Conservation (phyloP, 2,888 invertebrate genomes). For the Synergus itoensis region DNA sequence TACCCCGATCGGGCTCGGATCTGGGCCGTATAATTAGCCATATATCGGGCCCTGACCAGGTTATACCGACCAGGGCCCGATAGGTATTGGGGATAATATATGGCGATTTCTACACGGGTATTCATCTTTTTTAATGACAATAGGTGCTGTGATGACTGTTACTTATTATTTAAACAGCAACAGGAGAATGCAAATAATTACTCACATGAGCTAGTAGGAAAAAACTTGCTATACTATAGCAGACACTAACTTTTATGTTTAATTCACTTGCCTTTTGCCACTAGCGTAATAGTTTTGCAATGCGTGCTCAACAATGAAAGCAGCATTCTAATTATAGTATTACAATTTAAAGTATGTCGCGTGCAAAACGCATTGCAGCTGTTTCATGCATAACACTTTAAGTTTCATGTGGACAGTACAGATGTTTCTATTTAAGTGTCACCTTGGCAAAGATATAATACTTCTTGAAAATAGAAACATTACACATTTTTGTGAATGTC, state of each 20-base stretch:
- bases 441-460: neutral
- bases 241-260: neutral
- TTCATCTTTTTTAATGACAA: too few relatives aligned
- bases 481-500: neutral
- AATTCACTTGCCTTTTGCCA: neutral
- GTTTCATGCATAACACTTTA: slow-evolving; percentile 34
- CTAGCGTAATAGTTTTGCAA: neutral
- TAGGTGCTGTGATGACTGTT: too few relatives aligned
- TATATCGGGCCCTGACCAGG: too few relatives aligned
- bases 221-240: neutral
- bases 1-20: too few relatives aligned
- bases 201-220: neutral
- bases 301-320: slow-evolving; percentile 10
- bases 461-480: slow-evolving; percentile 33
- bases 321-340: slow-evolving; percentile 33
- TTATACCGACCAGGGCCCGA: too few relatives aligned
- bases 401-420: slow-evolving; percentile 22
- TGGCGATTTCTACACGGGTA: too few relatives aligned
- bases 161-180: neutral
- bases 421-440: slow-evolving; percentile 38
- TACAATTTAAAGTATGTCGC: slow-evolving; percentile 35
- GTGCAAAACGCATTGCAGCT: slow-evolving; percentile 35
- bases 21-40: too few relatives aligned
- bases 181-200: neutral
- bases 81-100: too few relatives aligned